Base-by-base conservation (phyloP, 2,888 invertebrate species). In the Drosophila merina region DNA sequence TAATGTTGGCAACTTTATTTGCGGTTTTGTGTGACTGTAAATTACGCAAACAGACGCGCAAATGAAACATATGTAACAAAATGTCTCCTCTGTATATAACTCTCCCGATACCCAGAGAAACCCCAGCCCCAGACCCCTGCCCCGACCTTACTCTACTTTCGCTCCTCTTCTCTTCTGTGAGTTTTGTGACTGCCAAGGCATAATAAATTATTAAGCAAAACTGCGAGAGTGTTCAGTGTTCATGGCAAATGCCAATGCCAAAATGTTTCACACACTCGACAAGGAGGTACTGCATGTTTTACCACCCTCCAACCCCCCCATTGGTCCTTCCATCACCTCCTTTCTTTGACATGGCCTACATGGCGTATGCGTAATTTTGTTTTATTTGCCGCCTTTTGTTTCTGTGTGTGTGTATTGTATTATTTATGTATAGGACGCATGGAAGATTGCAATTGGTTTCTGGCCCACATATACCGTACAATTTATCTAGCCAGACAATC, bases 361-460 rank as follows among this genome's bases (percentile, higher is more conserved):
- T 79, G 77, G 75, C 86, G 83, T 81, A 81, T 81, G 86, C 81
- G 81, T 86, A 81, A 82, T 86, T 81, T 81, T 81, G 79, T 81
- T 81, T 81, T 81, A 82, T 86, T 79, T 79, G 51, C 67, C 68
- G 45, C 68, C 67, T 49, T 60, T 67, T 54, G 54, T 58, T 52
- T 51, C 51, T 62, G 47, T 48, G 31, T 38, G 36, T 62, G 51
- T 62, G 54, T 64, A 36, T 63, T 76, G 47, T 84, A 76, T 86
- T 86, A 86, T 84, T 86, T 86, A 86, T 86, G 83, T 78, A 86
- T 77, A 69, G 78, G 63, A 78, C 76, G 76, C 81, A 78, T 84
- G 85, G 76, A 81, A 78, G 84, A 86, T 82, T 86, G 86, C 82
- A 82, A 82, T 84, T 86, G 86, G 76, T 77, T 86, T 86, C 74